These are phyloP conservation scores for Scaptomyza graminum DNA, from an alignment of 1,140 invertebrate genomes.

Conservation along the genomic window DNA sequence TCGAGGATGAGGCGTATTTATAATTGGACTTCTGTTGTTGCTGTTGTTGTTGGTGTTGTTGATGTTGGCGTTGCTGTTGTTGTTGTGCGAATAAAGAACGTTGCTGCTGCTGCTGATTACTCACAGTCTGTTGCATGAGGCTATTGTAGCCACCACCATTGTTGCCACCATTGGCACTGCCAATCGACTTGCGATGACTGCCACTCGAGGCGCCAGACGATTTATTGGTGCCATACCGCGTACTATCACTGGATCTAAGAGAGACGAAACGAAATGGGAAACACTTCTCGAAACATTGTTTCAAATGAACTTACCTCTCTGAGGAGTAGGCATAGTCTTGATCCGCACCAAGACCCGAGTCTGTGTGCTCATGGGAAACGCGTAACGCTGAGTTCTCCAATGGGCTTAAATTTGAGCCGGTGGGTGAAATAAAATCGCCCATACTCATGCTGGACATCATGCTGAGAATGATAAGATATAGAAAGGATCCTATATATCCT, in stretches of 20 bases:
- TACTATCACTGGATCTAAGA: slow-evolving; percentile 81
- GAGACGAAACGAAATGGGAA: no score
- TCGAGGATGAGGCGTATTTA: slow-evolving; percentile 63
- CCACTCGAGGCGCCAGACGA: slow-evolving; percentile 83
- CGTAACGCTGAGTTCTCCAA: slow-evolving; percentile 84
- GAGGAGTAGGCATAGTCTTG: slow-evolving; percentile 88
- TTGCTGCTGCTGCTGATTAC: slow-evolving; percentile 82
- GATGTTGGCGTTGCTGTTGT: slow-evolving; percentile 68
- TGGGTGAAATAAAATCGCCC: slow-evolving; percentile 83
- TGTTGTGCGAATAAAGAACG: slow-evolving; percentile 73
- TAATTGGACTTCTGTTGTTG: slow-evolving; percentile 77
- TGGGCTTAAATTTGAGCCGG: slow-evolving; percentile 80
- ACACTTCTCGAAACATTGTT: no score
- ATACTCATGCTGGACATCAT: slow-evolving; percentile 84
- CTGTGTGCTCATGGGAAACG: slow-evolving; percentile 88
- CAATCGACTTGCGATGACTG: slow-evolving; percentile 77
- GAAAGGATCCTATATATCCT: no score
- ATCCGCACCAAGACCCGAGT: slow-evolving; percentile 88
- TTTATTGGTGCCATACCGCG: slow-evolving; percentile 83
- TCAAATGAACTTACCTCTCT: slow-evolving; percentile 84
- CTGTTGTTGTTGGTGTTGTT: slow-evolving; percentile 70
- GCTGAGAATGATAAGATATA: slow-evolving; percentile 29
- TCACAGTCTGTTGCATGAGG: slow-evolving; percentile 84
- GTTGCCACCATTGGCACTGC: slow-evolving; percentile 57
- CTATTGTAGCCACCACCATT: slow-evolving; percentile 71